Base-by-base conservation (phyloP, 2,888 invertebrate species). In the Amblyjoppa proteus region DNA sequence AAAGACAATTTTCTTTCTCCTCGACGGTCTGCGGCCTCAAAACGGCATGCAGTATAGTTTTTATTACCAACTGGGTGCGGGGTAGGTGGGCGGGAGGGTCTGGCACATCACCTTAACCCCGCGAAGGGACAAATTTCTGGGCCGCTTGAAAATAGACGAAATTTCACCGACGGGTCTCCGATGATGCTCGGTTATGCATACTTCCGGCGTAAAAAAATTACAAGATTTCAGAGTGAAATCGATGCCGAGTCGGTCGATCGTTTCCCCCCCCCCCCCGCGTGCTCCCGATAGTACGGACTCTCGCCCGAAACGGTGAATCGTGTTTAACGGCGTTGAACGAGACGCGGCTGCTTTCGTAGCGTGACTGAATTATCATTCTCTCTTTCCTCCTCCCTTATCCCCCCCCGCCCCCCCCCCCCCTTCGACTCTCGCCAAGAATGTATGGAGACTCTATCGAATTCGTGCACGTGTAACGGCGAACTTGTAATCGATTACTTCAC, bases 321-420 rank as follows among this genome's bases (percentile, higher is more conserved):
- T 84, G 81, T 73, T 78, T 78, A 81, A 84, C 74, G 84, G 81
- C 73, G 81, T 56, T 81, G 77, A 84, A 84, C 77, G 77, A 69
- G 64, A 76, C 56, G 64, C 20, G 81, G 49, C 75, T 20, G 76
- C 74, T 74, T 53, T 74, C 74, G 77, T 74, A 84, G 68, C 84
- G 77, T 84, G 84, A 84, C 84, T 81, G 84, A 81, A 84, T 84
- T 81, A 81, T 81, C 74, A 78, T 77, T 80, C 66, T 73, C 61
- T 77, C 73, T 73, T 77, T 38, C 41, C 41, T 68, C 4, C 45
- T 28, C 25, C 25, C n/a, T 20, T 70, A 61, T 70, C 41, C 51
- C 68, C 41, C 68, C 51, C 49, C 38, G 56, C 49, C 41, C 51
- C 68, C 41, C 68, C 51, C 49, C 38, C 66, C 49, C 38, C 16